Evolutionary conservation across 2,888 invertebrate genomes (phyloP).

Genomic region (Athalia circularis): DNA sequence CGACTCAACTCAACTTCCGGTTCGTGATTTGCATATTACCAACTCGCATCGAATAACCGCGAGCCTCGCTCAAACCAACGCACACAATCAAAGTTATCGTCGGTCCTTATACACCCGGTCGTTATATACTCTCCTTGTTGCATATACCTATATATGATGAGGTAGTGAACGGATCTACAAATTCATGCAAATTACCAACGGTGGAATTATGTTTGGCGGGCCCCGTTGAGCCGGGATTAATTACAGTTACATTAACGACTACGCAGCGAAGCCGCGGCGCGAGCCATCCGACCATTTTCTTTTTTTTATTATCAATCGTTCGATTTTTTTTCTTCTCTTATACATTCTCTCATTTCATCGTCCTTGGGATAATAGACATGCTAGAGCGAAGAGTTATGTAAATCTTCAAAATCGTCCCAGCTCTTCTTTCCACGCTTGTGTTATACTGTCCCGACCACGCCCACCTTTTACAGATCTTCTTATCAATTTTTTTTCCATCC

Average conservation of each 20-base stretch:
- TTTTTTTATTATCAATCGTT: not conserved
- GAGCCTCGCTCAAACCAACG: not conserved
- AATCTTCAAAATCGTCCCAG: constrained; percentile 26
- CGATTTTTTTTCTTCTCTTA: not conserved
- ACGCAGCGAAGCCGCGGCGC: not conserved
- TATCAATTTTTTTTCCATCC: no score
- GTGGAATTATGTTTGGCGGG: constrained; percentile 26
- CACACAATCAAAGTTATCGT: not conserved
- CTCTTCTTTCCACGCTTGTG: not conserved
- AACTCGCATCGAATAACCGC: constrained; percentile 13
- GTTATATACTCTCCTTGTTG: not conserved
- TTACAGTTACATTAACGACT: constrained; percentile 40
- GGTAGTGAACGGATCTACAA: constrained; percentile 26
- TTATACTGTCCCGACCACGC: no score
- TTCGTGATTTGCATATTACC: constrained; percentile 26
- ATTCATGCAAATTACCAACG: constrained; percentile 43
- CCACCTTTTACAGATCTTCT: no score
- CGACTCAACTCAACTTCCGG: constrained; percentile 27
- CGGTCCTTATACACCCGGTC: not conserved
- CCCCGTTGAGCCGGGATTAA: constrained; percentile 32
- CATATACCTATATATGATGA: not conserved
- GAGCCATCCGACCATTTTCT: not conserved
- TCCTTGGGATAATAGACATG: not conserved
- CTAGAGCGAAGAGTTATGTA: not conserved
- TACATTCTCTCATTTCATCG: not conserved